Percentiles rank a stretch among this genome's conserved stretches.
Evolutionary conservation across 2,797 vertebrate genomes (phyloP).

Genomic region (Phalanger gymnotis): DNA sequence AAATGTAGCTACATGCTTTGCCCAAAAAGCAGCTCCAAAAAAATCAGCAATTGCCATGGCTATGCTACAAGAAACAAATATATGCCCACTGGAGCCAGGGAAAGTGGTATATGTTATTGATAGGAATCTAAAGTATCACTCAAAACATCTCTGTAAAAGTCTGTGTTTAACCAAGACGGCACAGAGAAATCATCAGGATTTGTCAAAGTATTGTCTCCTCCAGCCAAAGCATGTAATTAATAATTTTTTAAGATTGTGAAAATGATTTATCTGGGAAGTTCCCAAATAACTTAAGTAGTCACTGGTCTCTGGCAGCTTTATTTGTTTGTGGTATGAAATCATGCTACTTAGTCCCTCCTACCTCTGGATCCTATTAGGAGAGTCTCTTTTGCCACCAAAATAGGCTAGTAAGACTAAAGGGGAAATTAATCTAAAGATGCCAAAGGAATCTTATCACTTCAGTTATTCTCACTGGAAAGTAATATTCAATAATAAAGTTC

Average conservation of each 20-base stretch:
- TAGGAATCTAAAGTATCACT: not conserved
- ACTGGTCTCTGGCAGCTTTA: not conserved
- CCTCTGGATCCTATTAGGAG: not conserved
- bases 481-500: slow-evolving; percentile 40
- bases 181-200: not conserved
- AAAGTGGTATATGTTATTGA: not conserved
- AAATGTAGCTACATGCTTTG: not conserved
- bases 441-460: not conserved
- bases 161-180: not conserved
- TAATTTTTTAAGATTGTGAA: not conserved
- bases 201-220: not conserved
- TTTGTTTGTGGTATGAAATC: not conserved
- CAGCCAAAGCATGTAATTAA: not conserved
- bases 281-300: not conserved
- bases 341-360: not conserved
- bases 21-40: not conserved
- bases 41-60: not conserved
- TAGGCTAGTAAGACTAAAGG: not conserved
- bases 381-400: not conserved
- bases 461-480: not conserved
- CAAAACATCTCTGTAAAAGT: not conserved
- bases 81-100: not conserved
- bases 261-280: not conserved
- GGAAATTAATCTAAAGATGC: not conserved
- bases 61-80: not conserved